Evolutionary conservation across 2,113 vertebrate genomes (phyloP), one percentile per base, ranked within the genome.

Genomic region (Chionis minor): DNA sequence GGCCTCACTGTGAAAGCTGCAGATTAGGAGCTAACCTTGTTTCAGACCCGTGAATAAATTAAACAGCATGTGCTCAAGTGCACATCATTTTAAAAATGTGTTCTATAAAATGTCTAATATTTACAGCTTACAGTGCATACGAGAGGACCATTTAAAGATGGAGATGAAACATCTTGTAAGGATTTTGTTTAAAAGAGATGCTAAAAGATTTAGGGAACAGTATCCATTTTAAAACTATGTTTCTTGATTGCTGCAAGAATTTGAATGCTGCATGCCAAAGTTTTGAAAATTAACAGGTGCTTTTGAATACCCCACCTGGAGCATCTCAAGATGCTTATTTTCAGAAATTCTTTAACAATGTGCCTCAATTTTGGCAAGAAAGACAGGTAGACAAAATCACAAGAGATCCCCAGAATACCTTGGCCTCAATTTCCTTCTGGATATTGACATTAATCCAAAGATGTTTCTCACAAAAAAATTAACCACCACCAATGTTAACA

Each of bases 21-120:
- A 93, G 75, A 89, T 94, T 96, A 85, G 88, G 42, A 89, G 24
- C 86, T 86, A 92, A 79, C 82, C 75, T 93, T 77, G n/a, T 82
- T 92, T 86, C 74, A 88, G 65, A 58, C 40, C 40, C 67, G 40
- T 87, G 47, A 16, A 54, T 79, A 86, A 95, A 91, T 89, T 88
- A 92, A 96, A 72, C 63, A 93, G 47, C 35, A 47, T 59, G 67
- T 24, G 26, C n/a, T 75, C 58, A 54, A 74, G 10, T 28, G 30
- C 28, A 78, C 42, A 84, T 83, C 0, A 90, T 74, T 86, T 85
- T 9, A 42, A 90, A 92, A 52, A 83, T 5, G 6, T 30, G n/a
- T 52, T 91, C 70, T 56, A 28, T 82, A 69, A 75, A 83, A 87
- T 40, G 30, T 44, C 52, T 79, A 66, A 65, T 65, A 89, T 21